A percentile compares a stretch with the other conserved stretches of the same genome.
These are phyloP conservation scores for Excalfactoria chinensis DNA, from an alignment of 2,113 vertebrate species.

Conservation along the genomic window DNA sequence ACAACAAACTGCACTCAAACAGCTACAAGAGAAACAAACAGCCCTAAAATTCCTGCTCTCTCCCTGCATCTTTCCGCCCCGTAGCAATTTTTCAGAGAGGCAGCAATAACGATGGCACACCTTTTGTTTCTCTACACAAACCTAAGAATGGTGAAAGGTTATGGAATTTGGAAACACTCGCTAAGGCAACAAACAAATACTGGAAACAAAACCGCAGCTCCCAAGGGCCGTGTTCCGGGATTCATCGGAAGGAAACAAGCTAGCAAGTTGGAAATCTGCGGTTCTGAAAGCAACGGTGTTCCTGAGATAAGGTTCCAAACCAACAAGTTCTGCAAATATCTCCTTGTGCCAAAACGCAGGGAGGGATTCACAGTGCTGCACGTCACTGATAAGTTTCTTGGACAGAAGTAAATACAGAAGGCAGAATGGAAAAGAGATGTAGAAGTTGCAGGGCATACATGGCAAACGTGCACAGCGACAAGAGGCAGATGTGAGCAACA, in stretches of 20 bases:
- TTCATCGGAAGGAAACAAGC: background rate
- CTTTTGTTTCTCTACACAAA: background rate
- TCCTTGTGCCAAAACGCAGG: background rate
- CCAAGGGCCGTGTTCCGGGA: background rate
- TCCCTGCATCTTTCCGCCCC: background rate
- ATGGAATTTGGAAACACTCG: background rate
- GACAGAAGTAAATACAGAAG: background rate
- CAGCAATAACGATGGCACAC: background rate
- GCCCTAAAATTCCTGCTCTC: background rate
- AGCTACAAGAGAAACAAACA: background rate
- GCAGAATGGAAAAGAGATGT: background rate
- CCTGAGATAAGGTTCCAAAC: background rate
- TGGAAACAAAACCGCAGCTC: slow-evolving; percentile 8
- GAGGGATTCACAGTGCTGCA: background rate
- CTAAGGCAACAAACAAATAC: background rate
- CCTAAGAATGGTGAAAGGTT: background rate
- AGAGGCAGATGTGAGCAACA: background rate
- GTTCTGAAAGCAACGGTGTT: background rate
- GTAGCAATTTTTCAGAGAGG: background rate
- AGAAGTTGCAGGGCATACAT: background rate
- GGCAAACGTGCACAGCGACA: background rate
- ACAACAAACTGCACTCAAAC: background rate
- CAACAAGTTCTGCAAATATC: background rate
- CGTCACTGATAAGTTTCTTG: background rate
- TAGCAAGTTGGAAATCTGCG: background rate